phyloP scores from a whole-genome alignment of 2,888 invertebrate genomes.

The Phyto melanocephala region DNA sequence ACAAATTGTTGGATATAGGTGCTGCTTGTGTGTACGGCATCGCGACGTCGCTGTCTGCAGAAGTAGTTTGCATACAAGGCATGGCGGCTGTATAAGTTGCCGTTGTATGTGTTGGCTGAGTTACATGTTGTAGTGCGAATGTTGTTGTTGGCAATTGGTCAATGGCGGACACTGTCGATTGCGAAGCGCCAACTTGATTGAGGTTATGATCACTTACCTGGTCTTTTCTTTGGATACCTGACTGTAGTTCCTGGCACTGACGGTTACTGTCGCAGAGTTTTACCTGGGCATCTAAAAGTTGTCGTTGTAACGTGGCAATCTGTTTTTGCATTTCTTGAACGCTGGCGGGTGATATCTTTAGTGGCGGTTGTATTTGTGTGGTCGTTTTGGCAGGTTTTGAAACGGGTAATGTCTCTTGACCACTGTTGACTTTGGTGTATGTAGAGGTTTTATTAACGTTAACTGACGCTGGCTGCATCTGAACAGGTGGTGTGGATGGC shows the following conservation, averaged over 20 bases:
- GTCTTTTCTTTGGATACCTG: neutral
- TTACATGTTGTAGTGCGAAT: neutral
- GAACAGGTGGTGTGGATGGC: neutral
- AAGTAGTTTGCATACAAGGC: too few species aligned
- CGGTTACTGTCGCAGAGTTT: conserved; percentile 17
- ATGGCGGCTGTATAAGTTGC: neutral
- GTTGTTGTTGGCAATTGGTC: neutral
- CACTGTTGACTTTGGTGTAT: neutral
- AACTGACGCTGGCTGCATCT: neutral
- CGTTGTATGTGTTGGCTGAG: neutral
- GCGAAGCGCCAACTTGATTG: neutral
- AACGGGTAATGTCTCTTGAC: too few species aligned
- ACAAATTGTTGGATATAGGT: neutral
- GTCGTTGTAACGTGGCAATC: conserved; percentile 8
- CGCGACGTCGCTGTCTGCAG: too few species aligned
- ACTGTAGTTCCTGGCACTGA: neutral
- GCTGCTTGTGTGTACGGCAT: neutral
- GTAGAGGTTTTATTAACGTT: too few species aligned
- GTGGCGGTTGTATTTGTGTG: neutral
- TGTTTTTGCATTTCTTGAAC: neutral
- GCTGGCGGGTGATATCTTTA: neutral
- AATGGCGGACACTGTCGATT: neutral
- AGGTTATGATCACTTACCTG: conserved; percentile 30
- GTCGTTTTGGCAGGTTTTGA: neutral
- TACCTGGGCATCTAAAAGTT: conserved; percentile 12